Conservation (phyloP, 2,888 invertebrate species). For the Molorchus minor region DNA sequence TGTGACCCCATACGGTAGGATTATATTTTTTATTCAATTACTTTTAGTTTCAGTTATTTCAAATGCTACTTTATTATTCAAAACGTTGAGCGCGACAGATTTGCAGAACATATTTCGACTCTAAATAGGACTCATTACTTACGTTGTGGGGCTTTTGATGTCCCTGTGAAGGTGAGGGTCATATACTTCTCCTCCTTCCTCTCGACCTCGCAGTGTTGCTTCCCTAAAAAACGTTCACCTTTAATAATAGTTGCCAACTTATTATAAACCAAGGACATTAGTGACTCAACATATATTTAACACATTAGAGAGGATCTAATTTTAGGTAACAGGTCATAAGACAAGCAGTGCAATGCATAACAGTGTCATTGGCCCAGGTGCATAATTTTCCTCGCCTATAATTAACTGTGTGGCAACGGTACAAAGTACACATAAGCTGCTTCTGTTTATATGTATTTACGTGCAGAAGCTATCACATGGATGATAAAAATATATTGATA, state of each 20-base stretch:
- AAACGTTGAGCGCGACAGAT: too few relatives aligned
- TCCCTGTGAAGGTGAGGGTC: constrained; percentile 76
- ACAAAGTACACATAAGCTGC: too few relatives aligned
- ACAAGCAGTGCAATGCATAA: constrained; percentile 2
- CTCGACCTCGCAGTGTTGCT: constrained; percentile 21
- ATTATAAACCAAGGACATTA: neutral
- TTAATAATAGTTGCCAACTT: neutral
- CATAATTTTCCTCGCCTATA: neutral
- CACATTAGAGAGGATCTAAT: neutral
- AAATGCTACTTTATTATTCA: too few relatives aligned
- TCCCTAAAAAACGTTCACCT: constrained; percentile 25
- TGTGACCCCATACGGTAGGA: too few relatives aligned
- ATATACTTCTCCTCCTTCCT: constrained; percentile 61
- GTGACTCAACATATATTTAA: neutral
- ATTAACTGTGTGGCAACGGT: too few relatives aligned
- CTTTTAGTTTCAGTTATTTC: too few relatives aligned
- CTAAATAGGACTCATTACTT: too few relatives aligned
- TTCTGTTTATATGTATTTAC: too few relatives aligned
- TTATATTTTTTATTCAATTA: too few relatives aligned
- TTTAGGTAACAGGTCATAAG: neutral
- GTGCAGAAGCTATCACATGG: too few relatives aligned
- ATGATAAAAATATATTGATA: too few relatives aligned
- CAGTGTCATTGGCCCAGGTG: neutral
- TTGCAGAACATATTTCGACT: too few relatives aligned
- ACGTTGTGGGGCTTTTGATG: constrained; percentile 77